Evolutionary conservation across 2,888 invertebrate genomes (phyloP), one percentile per base, ranked within the genome.

Genomic region (Nemotelus pantherinus): DNA sequence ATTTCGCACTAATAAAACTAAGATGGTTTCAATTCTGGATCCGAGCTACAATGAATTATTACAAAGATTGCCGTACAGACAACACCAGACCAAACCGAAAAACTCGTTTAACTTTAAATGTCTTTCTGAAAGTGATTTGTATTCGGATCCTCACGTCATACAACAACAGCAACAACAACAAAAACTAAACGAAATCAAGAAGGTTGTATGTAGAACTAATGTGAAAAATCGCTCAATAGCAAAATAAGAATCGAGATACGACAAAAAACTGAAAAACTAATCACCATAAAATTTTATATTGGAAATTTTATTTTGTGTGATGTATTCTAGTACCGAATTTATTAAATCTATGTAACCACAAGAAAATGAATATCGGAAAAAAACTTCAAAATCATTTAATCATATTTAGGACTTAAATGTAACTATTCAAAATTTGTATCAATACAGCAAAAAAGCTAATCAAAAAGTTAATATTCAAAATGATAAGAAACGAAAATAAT

Each of bases 301-400:
- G 53, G 70, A 70, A 70, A 70, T 70, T 70, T 70, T 70, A 70
- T 70, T 70, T 70, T 70, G 70, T 70, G 70, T 70, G 70, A 70
- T 70, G 70, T 70, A 70, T 70, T 70, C 70, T 70, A 70, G 70
- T 70, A 70, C 41, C 70, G 70, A 70, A 70, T 70, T 70, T 53
- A 53, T 25, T 53, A 63, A 43, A n/a, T 63, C 63, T 43, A 63
- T 41, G 25, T 25, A 47, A 43, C 4, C 10, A 65, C 10, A 65
- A 45, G 44, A 47, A 47, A 7, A 65, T 44, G n/a, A 65, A 63
- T 63, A 65, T 65, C 47, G 10, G n/a, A 65, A n/a, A n/a, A 25
- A 65, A 65, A 65, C 65, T 45, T 25, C 43, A 63, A 63, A 63
- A 63, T 63, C 25, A n/a, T 57, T 57, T n/a, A 57, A 57, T 57